Conservation (phyloP, 2,888 invertebrate genomes). For the Anoplius nigerrimus region DNA sequence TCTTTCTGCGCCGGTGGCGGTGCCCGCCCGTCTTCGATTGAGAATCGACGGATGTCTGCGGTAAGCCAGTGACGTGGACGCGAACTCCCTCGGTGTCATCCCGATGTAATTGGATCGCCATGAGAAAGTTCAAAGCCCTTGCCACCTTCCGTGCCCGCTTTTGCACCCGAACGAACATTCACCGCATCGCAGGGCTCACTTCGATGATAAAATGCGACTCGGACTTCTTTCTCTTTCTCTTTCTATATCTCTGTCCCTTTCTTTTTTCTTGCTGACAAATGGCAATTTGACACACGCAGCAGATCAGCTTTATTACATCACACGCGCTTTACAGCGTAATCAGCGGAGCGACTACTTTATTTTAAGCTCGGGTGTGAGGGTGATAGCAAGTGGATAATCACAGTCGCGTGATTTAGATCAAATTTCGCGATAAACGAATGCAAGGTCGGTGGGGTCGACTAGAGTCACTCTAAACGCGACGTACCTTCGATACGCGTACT, state of each 20-base stretch:
- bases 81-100: slow-evolving; percentile 20
- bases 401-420: slow-evolving; percentile 25
- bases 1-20: background rate
- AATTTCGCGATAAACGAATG: slow-evolving; percentile 26
- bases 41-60: slow-evolving; percentile 47
- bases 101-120: slow-evolving; percentile 49
- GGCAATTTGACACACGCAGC: no score
- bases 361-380: background rate
- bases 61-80: slow-evolving; percentile 43
- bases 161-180: no score
- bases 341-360: no score
- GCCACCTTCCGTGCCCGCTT: slow-evolving; percentile 1
- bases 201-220: no score
- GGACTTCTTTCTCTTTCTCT: no score
- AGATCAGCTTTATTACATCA: no score
- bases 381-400: background rate
- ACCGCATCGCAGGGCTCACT: no score
- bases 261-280: no score
- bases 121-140: slow-evolving; percentile 47
- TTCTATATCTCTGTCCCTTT: no score
- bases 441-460: slow-evolving; percentile 24
- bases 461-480: slow-evolving; percentile 20
- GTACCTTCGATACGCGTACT: slow-evolving; percentile 19
- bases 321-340: background rate
- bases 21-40: slow-evolving; percentile 29